Evolutionary conservation across 1,140 invertebrate species (phyloP), one percentile per base, ranked within the genome.

Genomic region (Mactra quadrangularis): DNA sequence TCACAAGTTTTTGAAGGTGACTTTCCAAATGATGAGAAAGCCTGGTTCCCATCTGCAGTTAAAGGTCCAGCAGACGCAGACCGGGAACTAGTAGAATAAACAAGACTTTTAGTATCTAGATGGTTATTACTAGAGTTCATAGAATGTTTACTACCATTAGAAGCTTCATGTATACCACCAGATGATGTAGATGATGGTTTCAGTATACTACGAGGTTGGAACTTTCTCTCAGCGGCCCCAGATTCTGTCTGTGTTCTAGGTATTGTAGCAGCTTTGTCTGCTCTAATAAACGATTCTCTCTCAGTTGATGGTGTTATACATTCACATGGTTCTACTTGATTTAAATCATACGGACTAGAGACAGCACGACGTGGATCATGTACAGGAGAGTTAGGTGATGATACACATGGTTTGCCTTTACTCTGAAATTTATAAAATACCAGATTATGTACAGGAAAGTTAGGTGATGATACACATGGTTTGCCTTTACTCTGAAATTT

Each of bases 371-470:
- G 96, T 93, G 70, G 96, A 38, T 72, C 76, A 41, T 86, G 86
- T n/a, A 89, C 84, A 0, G 98, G 98, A 83, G 97, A 98, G 25
- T 97, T 97, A 60, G 97, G 98, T 38, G 97, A 99, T 82, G 97
- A 98, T 59, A 97, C 94, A 31, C 38, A 47, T 31, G 89, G 87
- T 35, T 83, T 82, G 1, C 78, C 86, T 79, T 90, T 90, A 52
- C 87, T 84, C 68, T 86, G 72, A 45, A 85, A 82, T 50, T 60
- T 7, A 41, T 7, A n/a, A n/a, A n/a, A n/a, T n/a, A n/a, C n/a
- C n/a, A n/a, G n/a, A n/a, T n/a, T n/a, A n/a, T n/a, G n/a, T n/a
- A n/a, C n/a, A n/a, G n/a, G n/a, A n/a, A n/a, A n/a, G n/a, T n/a
- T n/a, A n/a, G n/a, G n/a, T n/a, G n/a, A n/a, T n/a, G n/a, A n/a